Conservation (phyloP, 2,797 vertebrate genomes). For the Yasuhikotakia modesta region DNA sequence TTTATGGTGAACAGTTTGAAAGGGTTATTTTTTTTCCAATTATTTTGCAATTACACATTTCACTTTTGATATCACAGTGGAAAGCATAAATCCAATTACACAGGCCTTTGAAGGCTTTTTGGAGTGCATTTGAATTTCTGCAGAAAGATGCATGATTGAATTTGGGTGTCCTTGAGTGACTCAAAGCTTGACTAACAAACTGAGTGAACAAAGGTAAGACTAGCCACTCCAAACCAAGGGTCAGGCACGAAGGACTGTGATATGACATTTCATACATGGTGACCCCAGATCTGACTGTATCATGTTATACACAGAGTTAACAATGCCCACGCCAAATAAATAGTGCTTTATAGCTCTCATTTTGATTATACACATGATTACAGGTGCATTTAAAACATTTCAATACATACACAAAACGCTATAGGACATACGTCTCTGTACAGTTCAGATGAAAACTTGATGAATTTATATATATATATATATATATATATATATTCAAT, state of each 20-base stretch:
- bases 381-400: slow-evolving; percentile 29
- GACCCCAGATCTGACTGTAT: background rate
- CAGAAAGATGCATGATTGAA: background rate
- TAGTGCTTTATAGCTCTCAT: slow-evolving; percentile 33
- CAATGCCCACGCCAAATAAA: slow-evolving; percentile 38
- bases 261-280: background rate
- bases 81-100: no score
- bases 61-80: no score
- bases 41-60: background rate
- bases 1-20: background rate
- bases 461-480: slow-evolving; percentile 29
- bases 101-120: no score
- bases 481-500: slow-evolving; percentile 3
- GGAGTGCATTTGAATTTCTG: background rate
- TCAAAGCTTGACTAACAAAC: background rate
- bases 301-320: slow-evolving; percentile 1
- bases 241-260: background rate
- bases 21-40: slow-evolving; percentile 1
- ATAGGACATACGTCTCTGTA: slow-evolving; percentile 23
- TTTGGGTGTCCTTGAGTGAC: slow-evolving; percentile 4
- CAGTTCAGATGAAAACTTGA: slow-evolving; percentile 33
- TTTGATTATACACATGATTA: slow-evolving; percentile 20
- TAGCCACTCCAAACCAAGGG: background rate
- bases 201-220: background rate
- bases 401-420: slow-evolving; percentile 37